Evolutionary conservation across 1,140 invertebrate species (phyloP).

Genomic region (Philopotamus ludificatus): DNA sequence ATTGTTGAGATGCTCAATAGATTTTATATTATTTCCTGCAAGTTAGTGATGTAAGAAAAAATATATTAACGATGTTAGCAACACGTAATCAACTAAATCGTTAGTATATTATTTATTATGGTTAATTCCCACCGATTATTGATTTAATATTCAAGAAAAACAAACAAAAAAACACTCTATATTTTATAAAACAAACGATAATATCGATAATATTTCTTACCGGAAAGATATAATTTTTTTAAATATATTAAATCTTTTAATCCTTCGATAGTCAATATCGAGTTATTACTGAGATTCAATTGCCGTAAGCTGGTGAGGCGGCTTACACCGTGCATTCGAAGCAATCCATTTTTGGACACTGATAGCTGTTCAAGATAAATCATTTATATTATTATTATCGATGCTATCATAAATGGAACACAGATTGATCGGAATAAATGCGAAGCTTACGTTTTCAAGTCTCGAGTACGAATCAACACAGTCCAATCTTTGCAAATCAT

Average conservation of each 20-base stretch:
- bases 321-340: constrained; percentile 84
- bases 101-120: neutral
- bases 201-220: constrained; percentile 38
- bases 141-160: neutral
- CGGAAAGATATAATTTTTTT: constrained; percentile 63
- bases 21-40: constrained; percentile 66
- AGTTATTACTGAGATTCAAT: constrained; percentile 83
- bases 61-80: neutral
- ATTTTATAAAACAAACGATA: neutral
- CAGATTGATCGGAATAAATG: neutral
- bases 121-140: neutral
- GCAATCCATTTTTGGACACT: constrained; percentile 76
- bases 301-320: constrained; percentile 75
- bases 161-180: constrained; percentile 5
- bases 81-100: no score
- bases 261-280: constrained; percentile 84
- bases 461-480: constrained; percentile 79
- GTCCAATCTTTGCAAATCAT: constrained; percentile 82
- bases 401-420: constrained; percentile 2
- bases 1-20: constrained; percentile 81
- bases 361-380: constrained; percentile 63
- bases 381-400: neutral
- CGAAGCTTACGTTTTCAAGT: constrained; percentile 72
- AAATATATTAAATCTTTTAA: constrained; percentile 80
- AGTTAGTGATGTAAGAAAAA: constrained; percentile 42